Base-by-base conservation (phyloP, 1,140 invertebrate species). In the Cyrtorhinus lividipennis region DNA sequence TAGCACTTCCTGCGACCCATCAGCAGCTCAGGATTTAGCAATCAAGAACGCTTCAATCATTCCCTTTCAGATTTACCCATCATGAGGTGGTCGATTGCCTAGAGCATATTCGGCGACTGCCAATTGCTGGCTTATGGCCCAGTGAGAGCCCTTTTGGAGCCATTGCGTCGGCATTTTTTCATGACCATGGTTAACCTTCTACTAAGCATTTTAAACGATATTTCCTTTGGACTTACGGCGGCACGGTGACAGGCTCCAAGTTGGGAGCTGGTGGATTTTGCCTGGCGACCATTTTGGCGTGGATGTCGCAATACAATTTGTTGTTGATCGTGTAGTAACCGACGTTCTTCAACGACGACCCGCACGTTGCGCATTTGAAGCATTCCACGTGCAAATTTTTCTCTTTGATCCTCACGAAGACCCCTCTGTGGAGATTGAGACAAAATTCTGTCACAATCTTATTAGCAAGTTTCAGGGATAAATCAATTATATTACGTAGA, bases 361-460 rank as follows among this genome's bases (percentile, higher is more conserved):
- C 92, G 74, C 94, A 98, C 45, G 92, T 95, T 53, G 90, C 83
- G 75, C 94, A 98, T 74, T 93, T 94, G 81, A 98, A 96, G 75
- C 94, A 98, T 71, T 95, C 92, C 58, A 95, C 90, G 77, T 97
- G 93, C 62, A 96, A 77, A 71, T 92, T 93, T 75, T 93, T 94
- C 68, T 95, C 92, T 81, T 94, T 94, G 74, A 95, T 94, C 71
- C 90, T 84, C 45, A 94, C 92, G 79, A 95, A 96, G 38, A 96
- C 92, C 61, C 93, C 94, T 67, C 92, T 95, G 74, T 64, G 76
- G 75, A 66, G 65, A 59, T 24, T 8, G n/a, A n/a, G n/a, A n/a
- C n/a, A n/a, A 62, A 53, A 22, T 20, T 12, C 25, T 26, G 44
- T 26, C 48, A 64, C 26, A 26, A 59, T 48, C 56, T 22, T 61